Percentiles rank a stretch among this genome's conserved stretches.
These are phyloP conservation scores for Arctia plantaginis DNA, from an alignment of 2,888 invertebrate genomes.

Conservation along the genomic window DNA sequence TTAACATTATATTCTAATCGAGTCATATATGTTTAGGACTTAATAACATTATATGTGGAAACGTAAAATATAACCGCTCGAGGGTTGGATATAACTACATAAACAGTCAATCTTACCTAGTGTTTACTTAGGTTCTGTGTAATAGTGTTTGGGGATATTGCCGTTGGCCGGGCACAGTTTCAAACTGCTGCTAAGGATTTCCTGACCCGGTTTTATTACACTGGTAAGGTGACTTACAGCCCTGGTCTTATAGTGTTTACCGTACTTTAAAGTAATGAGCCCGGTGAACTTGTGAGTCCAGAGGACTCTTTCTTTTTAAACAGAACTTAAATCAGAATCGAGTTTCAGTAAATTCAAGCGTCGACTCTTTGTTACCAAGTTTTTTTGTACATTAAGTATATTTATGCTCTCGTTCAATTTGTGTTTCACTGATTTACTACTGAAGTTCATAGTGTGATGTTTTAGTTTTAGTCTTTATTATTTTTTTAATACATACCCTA, in stretches of 20 bases:
- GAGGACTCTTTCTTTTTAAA: background rate
- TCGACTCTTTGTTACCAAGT: background rate
- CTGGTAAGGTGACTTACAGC: background rate
- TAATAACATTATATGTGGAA: background rate
- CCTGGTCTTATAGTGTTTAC: background rate
- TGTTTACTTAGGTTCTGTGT: constrained; percentile 4
- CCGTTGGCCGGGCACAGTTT: background rate
- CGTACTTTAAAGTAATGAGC: background rate
- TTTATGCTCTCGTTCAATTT: background rate
- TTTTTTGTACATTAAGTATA: background rate
- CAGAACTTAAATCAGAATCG: background rate
- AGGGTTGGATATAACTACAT: background rate
- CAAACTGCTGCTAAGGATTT: background rate
- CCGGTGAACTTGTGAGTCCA: background rate
- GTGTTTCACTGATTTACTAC: background rate
- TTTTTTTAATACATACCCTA: no score
- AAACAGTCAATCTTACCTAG: constrained; percentile 1
- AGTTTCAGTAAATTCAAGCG: background rate
- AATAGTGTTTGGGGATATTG: constrained; percentile 3
- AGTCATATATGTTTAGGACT: constrained; percentile 1
- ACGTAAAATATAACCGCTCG: background rate
- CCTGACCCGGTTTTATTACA: background rate
- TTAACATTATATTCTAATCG: background rate
- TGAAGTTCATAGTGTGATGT: background rate
- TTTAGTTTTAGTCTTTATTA: no score